Conservation (phyloP, 1,140 invertebrate genomes). For the Microplitis demolitor region DNA sequence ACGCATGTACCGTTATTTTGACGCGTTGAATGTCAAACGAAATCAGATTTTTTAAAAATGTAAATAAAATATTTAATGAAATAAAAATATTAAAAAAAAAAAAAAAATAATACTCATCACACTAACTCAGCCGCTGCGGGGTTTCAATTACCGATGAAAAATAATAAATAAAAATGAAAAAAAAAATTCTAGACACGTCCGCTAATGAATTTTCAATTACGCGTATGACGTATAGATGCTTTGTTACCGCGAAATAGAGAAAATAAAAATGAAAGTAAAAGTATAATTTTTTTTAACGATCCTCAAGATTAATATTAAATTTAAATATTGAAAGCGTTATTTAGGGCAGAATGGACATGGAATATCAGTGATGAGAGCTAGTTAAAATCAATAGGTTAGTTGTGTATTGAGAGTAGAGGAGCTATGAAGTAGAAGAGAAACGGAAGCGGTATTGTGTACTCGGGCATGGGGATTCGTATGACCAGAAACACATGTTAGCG, state of each 20-base stretch:
- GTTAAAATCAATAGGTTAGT: no score
- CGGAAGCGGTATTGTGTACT: conserved; percentile 36
- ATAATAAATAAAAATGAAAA: conserved; percentile 12
- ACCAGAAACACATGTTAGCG: conserved; percentile 52
- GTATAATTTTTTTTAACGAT: not conserved
- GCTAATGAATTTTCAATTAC: conserved; percentile 25
- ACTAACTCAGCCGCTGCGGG: conserved; percentile 14
- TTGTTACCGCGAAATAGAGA: conserved; percentile 24
- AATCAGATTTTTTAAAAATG: conserved; percentile 45
- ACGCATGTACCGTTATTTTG: conserved; percentile 26
- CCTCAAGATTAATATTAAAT: no score
- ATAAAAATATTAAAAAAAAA: conserved; percentile 21
- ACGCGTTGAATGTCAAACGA: conserved; percentile 48
- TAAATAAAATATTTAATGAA: conserved; percentile 9
- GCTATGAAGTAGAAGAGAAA: no score
- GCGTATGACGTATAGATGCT: conserved; percentile 20
- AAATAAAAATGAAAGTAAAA: conserved; percentile 9
- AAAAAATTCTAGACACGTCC: conserved; percentile 30
- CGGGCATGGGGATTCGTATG: conserved; percentile 30
- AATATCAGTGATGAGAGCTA: no score
- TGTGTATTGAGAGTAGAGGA: no score
- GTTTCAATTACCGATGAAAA: conserved; percentile 30
- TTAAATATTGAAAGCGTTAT: not conserved
- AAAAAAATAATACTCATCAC: conserved; percentile 9
- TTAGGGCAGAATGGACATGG: not conserved